Evolutionary conservation across 2,888 invertebrate genomes (phyloP), one percentile per base, ranked within the genome.

Genomic region (Drosophila leonis): DNA sequence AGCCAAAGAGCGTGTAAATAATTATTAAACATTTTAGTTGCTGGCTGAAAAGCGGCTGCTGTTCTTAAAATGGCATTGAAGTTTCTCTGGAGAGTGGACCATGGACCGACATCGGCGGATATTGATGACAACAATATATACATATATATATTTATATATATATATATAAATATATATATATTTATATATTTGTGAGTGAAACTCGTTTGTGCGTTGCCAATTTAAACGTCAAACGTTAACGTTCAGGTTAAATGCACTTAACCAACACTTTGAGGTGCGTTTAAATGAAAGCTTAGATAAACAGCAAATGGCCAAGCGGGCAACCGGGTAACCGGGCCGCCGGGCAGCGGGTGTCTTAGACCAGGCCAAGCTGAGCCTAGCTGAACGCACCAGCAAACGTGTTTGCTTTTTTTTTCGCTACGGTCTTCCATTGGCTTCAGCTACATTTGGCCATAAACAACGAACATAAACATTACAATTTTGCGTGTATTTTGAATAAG

Each of bases 221-320:
- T 85, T 90, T 81, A 88, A 87, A 89, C 84, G 84, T 89, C 86
- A 86, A 89, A 61, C 82, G 72, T 66, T 78, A 88, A 83, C 85
- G 90, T 86, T 88, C 88, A 79, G 86, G 90, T 87, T 89, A 90
- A 87, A 89, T 89, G 86, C 86, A 87, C 90, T 87, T 87, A 87
- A 78, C 86, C 88, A 84, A 90, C 90, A 90, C 86, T 83, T 86
- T 89, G 85, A 81, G 84, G 75, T 63, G 76, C 90, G 79, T 81
- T 89, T 86, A 83, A 86, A 68, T 75, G 78, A 79, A 84, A 87
- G 79, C 84, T 76, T 64, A 74, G 88, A 89, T 87, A 87, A 77
- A 76, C 78, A 29, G 62, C 64, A 54, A 54, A 37, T 44, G 44
- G 13, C 31, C 41, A 8, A 1, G 24, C 10, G n/a, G 44, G 20